Evolutionary conservation across 2,113 vertebrate genomes (phyloP).

Genomic region (Prunella fulvescens): DNA sequence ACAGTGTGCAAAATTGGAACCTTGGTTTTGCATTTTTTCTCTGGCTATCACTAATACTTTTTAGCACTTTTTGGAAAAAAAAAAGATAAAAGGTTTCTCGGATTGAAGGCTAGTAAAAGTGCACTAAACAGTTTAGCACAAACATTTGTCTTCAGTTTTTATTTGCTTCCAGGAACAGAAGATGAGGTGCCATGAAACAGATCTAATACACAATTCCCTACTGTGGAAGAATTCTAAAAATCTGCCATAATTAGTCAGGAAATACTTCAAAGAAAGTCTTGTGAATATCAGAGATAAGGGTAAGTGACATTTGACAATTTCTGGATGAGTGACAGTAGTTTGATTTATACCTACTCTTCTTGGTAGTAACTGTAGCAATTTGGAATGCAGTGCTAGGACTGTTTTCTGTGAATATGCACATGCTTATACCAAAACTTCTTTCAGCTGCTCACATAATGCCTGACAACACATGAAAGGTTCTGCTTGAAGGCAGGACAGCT

Average conservation of each 20-base stretch:
- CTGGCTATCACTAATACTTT: background rate
- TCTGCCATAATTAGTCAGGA: background rate
- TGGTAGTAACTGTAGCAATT: too few relatives aligned
- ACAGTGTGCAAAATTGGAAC: background rate
- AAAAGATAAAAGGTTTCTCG: background rate
- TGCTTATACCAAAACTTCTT: conserved; percentile 2
- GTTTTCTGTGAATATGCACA: background rate
- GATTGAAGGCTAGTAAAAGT: background rate
- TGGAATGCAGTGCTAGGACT: too few relatives aligned
- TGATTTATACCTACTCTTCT: background rate
- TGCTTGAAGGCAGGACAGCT: conserved; percentile 5
- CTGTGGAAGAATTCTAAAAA: background rate
- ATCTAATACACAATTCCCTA: background rate
- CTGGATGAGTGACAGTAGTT: background rate
- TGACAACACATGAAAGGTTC: background rate
- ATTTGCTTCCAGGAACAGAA: background rate
- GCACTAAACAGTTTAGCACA: background rate
- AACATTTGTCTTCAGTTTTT: background rate
- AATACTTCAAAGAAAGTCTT: background rate
- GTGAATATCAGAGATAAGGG: background rate
- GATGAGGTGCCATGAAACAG: background rate
- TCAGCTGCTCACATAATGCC: background rate
- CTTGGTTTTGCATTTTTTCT: background rate
- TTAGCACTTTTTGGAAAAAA: background rate
- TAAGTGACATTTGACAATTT: background rate